Percentiles rank a stretch among this genome's conserved stretches.
Conservation (phyloP, 2,113 vertebrate genomes). For the Petroica traversi region DNA sequence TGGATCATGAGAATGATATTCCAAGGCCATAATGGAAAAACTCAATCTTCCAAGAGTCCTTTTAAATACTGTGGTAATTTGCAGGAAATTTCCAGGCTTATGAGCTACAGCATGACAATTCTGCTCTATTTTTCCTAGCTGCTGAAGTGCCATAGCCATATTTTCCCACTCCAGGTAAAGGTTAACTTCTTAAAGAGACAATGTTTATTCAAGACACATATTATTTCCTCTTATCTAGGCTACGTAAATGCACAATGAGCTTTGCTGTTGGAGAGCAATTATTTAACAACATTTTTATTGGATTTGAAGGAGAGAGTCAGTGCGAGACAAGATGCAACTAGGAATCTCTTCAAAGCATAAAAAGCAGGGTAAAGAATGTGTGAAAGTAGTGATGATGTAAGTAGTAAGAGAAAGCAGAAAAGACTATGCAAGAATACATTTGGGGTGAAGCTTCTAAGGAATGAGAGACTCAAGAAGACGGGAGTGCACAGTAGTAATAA, state of each 20-base stretch:
- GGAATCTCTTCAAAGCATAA: neutral
- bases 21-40: slow-evolving; percentile 48
- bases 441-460: neutral
- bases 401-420: neutral
- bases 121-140: slow-evolving; percentile 30
- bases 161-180: slow-evolving; percentile 42
- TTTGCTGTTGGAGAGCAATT: neutral
- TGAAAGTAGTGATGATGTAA: neutral
- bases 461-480: neutral
- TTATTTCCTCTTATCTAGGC: neutral
- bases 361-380: neutral
- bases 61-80: neutral
- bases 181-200: slow-evolving; percentile 18
- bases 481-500: neutral
- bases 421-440: neutral
- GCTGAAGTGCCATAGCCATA: neutral
- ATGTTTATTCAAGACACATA: neutral
- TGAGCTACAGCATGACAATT: neutral
- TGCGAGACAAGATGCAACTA: neutral
- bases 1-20: slow-evolving; percentile 41
- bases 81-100: slow-evolving; percentile 39
- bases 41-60: neutral
- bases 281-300: neutral
- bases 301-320: neutral
- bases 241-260: neutral